A percentile compares a stretch with the other conserved stretches of the same genome.
phyloP scores from a whole-genome alignment of 1,140 invertebrate species.

The Euwallacea similis region DNA sequence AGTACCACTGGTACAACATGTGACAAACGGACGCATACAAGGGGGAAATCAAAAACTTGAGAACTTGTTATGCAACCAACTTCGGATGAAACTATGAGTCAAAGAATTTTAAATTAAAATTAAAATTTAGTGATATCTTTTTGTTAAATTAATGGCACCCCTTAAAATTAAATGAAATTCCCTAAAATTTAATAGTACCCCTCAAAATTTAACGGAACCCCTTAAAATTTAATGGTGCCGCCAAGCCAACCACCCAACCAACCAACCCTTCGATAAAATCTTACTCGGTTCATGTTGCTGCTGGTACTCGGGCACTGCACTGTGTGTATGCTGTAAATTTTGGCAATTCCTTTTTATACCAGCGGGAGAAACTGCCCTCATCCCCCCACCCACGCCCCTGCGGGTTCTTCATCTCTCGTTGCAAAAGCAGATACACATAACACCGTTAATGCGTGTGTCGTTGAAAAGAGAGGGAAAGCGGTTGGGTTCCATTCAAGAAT shows the following conservation, averaged over 20 bases:
- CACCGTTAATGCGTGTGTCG: constrained; percentile 16
- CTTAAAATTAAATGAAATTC: no score
- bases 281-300: constrained; percentile 40
- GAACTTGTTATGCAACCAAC: no score
- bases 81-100: no score
- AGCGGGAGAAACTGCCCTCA: constrained; percentile 13
- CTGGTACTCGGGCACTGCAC: constrained; percentile 24
- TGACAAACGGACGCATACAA: no score
- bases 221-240: no score
- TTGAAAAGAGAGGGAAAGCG: constrained; percentile 4
- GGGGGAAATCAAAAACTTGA: no score
- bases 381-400: neutral
- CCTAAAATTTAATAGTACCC: no score
- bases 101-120: no score
- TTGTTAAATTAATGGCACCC: no score
- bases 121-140: no score
- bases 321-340: constrained; percentile 33
- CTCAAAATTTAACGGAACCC: no score
- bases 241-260: neutral
- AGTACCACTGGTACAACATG: no score
- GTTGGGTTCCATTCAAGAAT: neutral
- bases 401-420: constrained; percentile 11
- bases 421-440: constrained; percentile 35
- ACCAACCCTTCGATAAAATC: neutral
- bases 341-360: constrained; percentile 38